Conservation (phyloP, 2,113 vertebrate species). For the Austrofundulus limnaeus region DNA sequence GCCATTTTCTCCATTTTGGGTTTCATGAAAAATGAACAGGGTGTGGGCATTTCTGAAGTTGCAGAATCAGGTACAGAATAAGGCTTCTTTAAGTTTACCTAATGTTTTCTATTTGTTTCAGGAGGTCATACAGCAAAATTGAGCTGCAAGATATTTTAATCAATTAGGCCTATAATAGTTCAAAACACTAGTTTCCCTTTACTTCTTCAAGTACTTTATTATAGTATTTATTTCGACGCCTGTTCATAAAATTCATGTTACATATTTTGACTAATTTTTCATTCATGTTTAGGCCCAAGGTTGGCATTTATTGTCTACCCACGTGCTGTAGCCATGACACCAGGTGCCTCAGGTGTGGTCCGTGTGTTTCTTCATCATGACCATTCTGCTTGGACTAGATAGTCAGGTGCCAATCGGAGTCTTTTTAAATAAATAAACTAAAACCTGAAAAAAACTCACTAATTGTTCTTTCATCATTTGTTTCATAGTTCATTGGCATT, state of each 20-base stretch:
- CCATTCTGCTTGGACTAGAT: conserved; percentile 67
- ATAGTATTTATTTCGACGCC: background rate
- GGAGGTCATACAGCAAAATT: no score
- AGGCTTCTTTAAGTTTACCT: no score
- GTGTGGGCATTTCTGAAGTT: conserved; percentile 82
- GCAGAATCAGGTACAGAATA: conserved; percentile 78
- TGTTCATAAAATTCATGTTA: background rate
- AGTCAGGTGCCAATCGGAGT: conserved; percentile 51
- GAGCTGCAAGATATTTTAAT: no score
- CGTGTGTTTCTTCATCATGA: conserved; percentile 68
- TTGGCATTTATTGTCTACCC: conserved; percentile 71
- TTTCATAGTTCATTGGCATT: conserved; percentile 62
- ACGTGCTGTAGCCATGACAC: conserved; percentile 71
- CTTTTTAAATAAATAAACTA: background rate
- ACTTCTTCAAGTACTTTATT: background rate
- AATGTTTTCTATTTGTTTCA: no score
- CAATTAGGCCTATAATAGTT: no score
- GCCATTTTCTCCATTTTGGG: conserved; percentile 88
- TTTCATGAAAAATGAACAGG: conserved; percentile 85
- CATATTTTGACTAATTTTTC: background rate
- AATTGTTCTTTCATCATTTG: background rate
- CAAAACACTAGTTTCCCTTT: no score
- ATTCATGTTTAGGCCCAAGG: conserved; percentile 50
- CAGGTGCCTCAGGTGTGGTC: conserved; percentile 68
- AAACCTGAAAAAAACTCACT: background rate